Conservation (phyloP, 1,140 invertebrate species). For the Atopsyche davidsoni region DNA sequence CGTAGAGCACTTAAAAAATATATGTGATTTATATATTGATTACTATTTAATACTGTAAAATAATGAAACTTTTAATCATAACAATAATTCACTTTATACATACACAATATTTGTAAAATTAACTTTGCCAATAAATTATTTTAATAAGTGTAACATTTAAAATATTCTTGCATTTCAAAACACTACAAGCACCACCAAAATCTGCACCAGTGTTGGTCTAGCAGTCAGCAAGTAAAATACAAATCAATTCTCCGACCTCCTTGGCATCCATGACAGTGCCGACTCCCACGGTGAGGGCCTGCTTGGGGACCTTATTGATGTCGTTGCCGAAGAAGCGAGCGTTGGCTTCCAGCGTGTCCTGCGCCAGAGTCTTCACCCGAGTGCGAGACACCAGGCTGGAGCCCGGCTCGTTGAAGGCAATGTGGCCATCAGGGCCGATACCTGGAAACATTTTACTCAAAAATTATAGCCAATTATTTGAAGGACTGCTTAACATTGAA, state of each 20-base stretch:
- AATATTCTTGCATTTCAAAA: background rate
- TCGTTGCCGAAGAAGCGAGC: conserved; percentile 96
- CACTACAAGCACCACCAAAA: no score
- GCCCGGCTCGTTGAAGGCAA: conserved; percentile 98
- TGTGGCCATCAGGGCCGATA: conserved; percentile 98
- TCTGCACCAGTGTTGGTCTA: no score
- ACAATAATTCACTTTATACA: no score
- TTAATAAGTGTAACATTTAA: no score
- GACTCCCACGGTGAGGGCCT: conserved; percentile 96
- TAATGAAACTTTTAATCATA: no score
- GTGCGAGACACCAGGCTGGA: conserved; percentile 90
- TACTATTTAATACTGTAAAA: no score
- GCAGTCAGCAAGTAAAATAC: no score
- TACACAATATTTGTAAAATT: no score
- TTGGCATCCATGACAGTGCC: conserved; percentile 98
- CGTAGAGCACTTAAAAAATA: no score
- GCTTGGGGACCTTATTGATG: conserved; percentile 82
- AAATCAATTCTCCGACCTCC: conserved; percentile 57
- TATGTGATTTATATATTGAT: no score
- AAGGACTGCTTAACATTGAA: background rate
- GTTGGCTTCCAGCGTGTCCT: conserved; percentile 95
- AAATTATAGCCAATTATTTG: background rate
- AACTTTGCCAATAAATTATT: no score
- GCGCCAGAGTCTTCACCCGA: conserved; percentile 90
- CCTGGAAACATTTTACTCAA: conserved; percentile 49